Base-by-base conservation (phyloP, 2,113 vertebrate genomes). In the Cynopterus brachyotis region DNA sequence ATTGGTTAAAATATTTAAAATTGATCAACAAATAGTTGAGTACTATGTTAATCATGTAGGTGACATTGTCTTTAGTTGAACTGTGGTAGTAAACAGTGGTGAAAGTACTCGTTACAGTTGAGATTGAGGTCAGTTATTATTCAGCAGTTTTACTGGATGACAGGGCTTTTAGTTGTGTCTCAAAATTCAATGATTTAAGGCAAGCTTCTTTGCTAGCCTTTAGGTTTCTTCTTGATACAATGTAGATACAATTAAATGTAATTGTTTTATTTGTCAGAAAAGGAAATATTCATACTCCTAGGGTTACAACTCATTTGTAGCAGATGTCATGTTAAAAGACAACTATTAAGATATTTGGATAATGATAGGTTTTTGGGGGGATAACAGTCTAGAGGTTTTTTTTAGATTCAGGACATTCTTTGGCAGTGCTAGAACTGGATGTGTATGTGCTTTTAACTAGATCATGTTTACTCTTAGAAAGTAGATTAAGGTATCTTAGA, bases 391-490 rank as follows among this genome's bases (percentile, higher is more conserved):
- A 57, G 26, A 96, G 59, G n/a, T 96, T 40, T 75, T 89, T 89
- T 89, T 78, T 92, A 75, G 79, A 59, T 92, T 89, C 80, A 75
- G 50, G 87, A 53, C 35, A 26, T 66, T 91, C 12, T 95, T 76
- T 57, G 10, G 6, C 70, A 83, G 5, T 95, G 84, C 30, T 86
- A 88, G 62, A 82, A 95, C 12, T 96, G 50, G 30, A 80, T 94
- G 40, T 91, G 80, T 92, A 37, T 62, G 19, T 47, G n/a, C n/a
- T n/a, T 85, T 96, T 96, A 78, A 95, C 55, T 91, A 91, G 88
- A 66, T 96, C 1, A 13, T 70, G 55, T 87, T 95, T 96, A 62
- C 45, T 91, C 32, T 89, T 75, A 96, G 24, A 76, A 94, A 76
- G 50, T 81, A 72, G 47, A 83, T 69, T 79, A 73, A 81, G 2